Evolutionary conservation across 2,888 invertebrate species (phyloP), one percentile per base, ranked within the genome.

Genomic region (Macaria notata): DNA sequence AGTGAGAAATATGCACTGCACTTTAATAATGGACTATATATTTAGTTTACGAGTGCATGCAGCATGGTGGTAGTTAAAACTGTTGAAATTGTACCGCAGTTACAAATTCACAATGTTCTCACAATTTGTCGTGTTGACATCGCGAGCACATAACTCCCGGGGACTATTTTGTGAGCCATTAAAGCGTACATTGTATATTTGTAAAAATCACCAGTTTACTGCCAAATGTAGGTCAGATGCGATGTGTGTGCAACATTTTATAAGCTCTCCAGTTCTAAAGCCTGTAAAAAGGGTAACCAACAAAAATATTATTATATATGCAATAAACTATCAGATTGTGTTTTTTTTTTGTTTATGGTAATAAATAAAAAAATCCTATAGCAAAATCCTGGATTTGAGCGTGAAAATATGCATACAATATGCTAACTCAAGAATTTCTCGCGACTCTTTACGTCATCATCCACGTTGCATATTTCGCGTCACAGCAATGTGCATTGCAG

Each of bases 121-220:
- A 82, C 82, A 81, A 84, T 86, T 84, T 84, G 84, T 84, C 79
- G 77, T 69, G 65, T 72, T 76, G 78, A 78, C 79, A 72, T 77
- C 77, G 79, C 73, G 68, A 70, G 74, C 79, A 81, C 73, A 80
- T 83, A 83, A 80, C 78, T 83, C 78, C 73, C 64, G 68, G 70
- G 70, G 72, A 73, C 75, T 78, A 81, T 84, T 85, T 81, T 75
- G 77, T 74, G 73, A 76, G 69, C 78, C 73, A 78, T 85, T 79
- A 79, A 73, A 75, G 70, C 68, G 70, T 70, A 71, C 72, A 77
- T 73, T 62, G 64, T 64, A 54, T 59, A 59, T 56, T 59, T 66
- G 62, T 58, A 66, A 66, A 64, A 59, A 59, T 44, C 31, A 31
- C 33, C 36, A 38, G 42, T 47, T 48, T 45, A 48, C 4, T 8